Evolutionary conservation across 1,140 invertebrate genomes (phyloP).

Genomic region (Himalopsyche phryganea): DNA sequence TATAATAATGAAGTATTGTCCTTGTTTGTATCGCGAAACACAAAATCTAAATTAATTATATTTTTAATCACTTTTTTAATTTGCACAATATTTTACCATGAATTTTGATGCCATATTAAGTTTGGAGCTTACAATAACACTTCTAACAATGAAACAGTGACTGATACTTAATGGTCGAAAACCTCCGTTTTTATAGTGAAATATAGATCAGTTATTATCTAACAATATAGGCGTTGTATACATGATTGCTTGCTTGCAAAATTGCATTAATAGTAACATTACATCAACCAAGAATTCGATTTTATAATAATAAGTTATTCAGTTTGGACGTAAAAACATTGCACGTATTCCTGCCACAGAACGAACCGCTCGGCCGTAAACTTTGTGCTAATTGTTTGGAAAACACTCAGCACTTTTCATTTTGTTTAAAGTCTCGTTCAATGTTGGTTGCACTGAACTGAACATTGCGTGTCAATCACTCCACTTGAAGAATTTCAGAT

Average conservation of each 20-base stretch:
- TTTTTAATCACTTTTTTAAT: too few relatives aligned
- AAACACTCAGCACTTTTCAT: conserved; percentile 12
- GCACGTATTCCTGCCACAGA: conserved; percentile 19
- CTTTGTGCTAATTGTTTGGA: conserved; percentile 24
- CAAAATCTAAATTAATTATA: too few relatives aligned
- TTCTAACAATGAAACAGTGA: conserved; percentile 15
- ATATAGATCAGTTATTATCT: conserved; percentile 19
- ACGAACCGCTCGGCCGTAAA: conserved; percentile 25
- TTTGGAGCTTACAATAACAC: not conserved
- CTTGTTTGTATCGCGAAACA: too few relatives aligned
- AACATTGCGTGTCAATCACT: not conserved
- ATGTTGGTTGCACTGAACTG: not conserved
- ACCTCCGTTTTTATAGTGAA: conserved; percentile 27
- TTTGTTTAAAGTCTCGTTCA: not conserved
- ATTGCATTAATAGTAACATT: conserved; percentile 27
- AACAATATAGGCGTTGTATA: conserved; percentile 26
- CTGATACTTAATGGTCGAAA: conserved; percentile 7
- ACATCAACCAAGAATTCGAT: conserved; percentile 31
- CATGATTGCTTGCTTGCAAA: conserved; percentile 33
- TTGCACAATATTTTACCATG: conserved; percentile 10
- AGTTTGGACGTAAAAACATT: conserved; percentile 23
- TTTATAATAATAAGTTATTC: conserved; percentile 31
- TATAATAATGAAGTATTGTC: too few relatives aligned
- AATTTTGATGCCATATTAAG: conserved; percentile 21
- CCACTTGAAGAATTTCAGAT: too few relatives aligned